phyloP scores from a whole-genome alignment of 2,797 vertebrate genomes.

The Phaenicophaeus curvirostris region DNA sequence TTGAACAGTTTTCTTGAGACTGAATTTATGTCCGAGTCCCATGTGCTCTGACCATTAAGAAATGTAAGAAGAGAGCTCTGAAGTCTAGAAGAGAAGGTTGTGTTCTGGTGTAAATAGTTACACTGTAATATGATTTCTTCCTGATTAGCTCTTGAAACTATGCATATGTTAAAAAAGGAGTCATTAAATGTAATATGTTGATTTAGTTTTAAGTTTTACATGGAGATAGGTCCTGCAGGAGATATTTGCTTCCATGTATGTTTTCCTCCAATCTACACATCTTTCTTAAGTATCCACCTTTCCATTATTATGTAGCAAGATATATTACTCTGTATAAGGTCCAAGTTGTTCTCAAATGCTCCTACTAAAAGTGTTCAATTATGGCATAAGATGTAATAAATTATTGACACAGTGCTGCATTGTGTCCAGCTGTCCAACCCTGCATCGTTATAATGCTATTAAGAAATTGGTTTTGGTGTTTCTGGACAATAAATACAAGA shows the following conservation, averaged over 20 bases:
- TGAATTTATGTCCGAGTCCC: not conserved
- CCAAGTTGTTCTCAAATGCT: slow-evolving; percentile 54
- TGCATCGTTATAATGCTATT: slow-evolving; percentile 25
- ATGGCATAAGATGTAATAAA: slow-evolving; percentile 65
- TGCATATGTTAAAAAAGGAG: slow-evolving; percentile 48
- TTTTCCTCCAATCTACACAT: slow-evolving; percentile 54
- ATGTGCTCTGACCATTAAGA: not conserved
- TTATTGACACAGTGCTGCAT: slow-evolving; percentile 68
- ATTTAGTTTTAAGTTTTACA: slow-evolving; percentile 57
- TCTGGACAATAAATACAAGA: slow-evolving; percentile 50
- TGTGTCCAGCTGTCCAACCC: slow-evolving; percentile 43
- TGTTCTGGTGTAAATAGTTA: slow-evolving; percentile 56
- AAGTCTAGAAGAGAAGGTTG: not conserved
- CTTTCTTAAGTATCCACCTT: slow-evolving; percentile 46
- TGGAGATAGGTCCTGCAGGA: slow-evolving; percentile 37
- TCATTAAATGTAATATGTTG: slow-evolving; percentile 48
- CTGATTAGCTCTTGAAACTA: slow-evolving; percentile 59
- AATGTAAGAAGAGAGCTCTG: not conserved
- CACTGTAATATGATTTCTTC: slow-evolving; percentile 38
- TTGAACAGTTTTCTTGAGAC: not conserved
- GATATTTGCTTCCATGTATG: slow-evolving; percentile 50
- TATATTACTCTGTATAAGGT: slow-evolving; percentile 66
- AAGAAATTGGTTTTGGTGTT: not conserved
- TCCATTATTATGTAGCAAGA: slow-evolving; percentile 55
- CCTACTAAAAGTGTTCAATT: slow-evolving; percentile 53